Base-by-base conservation (phyloP, 2,113 vertebrate genomes). In the Dicentrarchus labrax region DNA sequence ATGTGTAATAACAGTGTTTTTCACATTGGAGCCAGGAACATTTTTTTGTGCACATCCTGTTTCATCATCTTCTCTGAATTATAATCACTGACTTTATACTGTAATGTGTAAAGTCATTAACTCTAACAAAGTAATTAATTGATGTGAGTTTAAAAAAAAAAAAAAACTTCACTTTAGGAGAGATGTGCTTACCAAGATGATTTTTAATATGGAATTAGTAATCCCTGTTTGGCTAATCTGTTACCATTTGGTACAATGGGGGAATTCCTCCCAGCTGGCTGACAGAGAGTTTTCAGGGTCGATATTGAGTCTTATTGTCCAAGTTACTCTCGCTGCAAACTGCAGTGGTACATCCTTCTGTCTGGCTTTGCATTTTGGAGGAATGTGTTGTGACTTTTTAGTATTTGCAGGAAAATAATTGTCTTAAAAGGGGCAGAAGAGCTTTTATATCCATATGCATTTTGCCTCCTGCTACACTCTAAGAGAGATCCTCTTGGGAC, bases 191-290 rank as follows among this genome's bases (percentile, higher is more conserved):
- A 54, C 24, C 36, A 62, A 65, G 64, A 61, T 80, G 22, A 73
- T 84, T 76, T 73, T 59, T 2, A 84, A 53, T 57, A 51, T 77
- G 51, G 68, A 77, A 56, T 73, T 61, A 45, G 43, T 54, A 69
- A 75, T 47, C n/a, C 43, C 45, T 59, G 64, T 84, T 86, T 69
- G 19, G 16, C 21, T 36, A 53, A 5, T 54, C 62, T 10, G 22
- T 72, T 78, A 51, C 59, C 56, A 67, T 78, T 21, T 51, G 17
- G 36, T 48, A 72, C 78, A 72, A 78, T 67, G 3, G 72, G 38
- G 45, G 47, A 69, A 50, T n/a, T 61, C 62, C 61, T 78, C 75
- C 78, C 30, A 45, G 7, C 79, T 78, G 67, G 67, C 30, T 65
- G 71, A 41, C 30, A 4, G 30, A 39, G 65, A 24, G 36, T 56